These are phyloP conservation scores for Oreochromis aureus DNA, from an alignment of 2,113 vertebrate species.

Conservation along the genomic window DNA sequence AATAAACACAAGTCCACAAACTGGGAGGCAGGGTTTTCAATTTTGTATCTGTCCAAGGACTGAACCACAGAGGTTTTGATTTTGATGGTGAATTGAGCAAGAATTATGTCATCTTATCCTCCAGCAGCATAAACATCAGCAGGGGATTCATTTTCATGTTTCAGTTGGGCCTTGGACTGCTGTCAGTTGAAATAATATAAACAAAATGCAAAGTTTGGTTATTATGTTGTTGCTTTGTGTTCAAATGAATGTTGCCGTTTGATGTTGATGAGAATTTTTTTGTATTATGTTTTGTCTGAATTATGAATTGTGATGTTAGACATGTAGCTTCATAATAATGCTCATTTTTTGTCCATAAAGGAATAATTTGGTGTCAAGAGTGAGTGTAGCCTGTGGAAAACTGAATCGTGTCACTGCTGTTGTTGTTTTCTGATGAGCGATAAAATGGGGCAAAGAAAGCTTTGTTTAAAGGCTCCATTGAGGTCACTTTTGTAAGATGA, in stretches of 20 bases:
- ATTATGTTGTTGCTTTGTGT: neutral
- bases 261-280: neutral
- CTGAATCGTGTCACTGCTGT: neutral
- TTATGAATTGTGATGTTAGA: neutral
- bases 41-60: neutral
- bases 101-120: neutral
- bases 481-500: conserved; percentile 38
- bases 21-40: neutral
- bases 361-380: neutral
- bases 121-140: neutral
- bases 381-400: neutral
- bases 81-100: neutral
- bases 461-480: conserved; percentile 26
- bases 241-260: neutral
- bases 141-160: neutral
- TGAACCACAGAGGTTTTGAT: neutral
- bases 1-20: neutral
- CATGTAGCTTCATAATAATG: neutral
- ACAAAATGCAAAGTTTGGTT: neutral
- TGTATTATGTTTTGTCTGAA: neutral
- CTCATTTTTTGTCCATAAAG: neutral
- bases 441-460: conserved; percentile 17
- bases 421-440: neutral
- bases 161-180: neutral
- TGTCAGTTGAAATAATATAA: neutral